Evolutionary conservation across 1,140 invertebrate species (phyloP).

Genomic region (Heliothis virescens): DNA sequence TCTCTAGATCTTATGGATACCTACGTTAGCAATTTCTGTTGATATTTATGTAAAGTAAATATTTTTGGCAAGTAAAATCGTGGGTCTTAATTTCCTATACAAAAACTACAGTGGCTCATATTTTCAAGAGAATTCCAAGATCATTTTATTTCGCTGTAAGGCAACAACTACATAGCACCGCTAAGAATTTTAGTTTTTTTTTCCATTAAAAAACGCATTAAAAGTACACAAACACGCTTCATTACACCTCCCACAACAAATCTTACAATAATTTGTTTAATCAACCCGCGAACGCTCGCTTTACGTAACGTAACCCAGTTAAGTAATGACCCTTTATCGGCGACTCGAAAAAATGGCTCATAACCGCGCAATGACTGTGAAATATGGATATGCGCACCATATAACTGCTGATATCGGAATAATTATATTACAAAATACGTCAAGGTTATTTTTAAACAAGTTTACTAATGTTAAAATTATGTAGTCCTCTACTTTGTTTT

Average conservation of each 20-base stretch:
- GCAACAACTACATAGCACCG: too few species aligned
- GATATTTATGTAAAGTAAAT: too few species aligned
- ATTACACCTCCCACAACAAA: slow-evolving; percentile 31
- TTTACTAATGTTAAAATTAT: neutral
- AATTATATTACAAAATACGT: neutral
- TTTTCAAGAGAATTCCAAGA: too few species aligned
- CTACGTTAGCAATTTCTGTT: too few species aligned
- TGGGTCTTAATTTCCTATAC: too few species aligned
- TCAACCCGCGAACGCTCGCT: slow-evolving; percentile 10
- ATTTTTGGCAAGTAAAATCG: too few species aligned
- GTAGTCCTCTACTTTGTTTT: slow-evolving; percentile 1
- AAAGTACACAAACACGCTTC: slow-evolving; percentile 6
- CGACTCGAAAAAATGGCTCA: slow-evolving; percentile 17
- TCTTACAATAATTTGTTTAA: slow-evolving; percentile 38
- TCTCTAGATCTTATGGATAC: too few species aligned
- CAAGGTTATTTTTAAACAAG: slow-evolving; percentile 6
- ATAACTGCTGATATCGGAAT: slow-evolving; percentile 2
- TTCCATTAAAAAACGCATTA: neutral
- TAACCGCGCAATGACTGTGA: slow-evolving; percentile 5
- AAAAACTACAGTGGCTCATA: too few species aligned
- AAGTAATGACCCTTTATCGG: slow-evolving; percentile 28
- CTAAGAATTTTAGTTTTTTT: neutral
- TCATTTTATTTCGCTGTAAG: too few species aligned
- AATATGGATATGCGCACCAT: slow-evolving; percentile 1
- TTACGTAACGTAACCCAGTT: slow-evolving; percentile 32